Percentiles rank a stretch among this genome's conserved stretches.
These are phyloP conservation scores for Melanotaenia pygmaea DNA, from an alignment of 2,797 vertebrate genomes.

Conservation along the genomic window DNA sequence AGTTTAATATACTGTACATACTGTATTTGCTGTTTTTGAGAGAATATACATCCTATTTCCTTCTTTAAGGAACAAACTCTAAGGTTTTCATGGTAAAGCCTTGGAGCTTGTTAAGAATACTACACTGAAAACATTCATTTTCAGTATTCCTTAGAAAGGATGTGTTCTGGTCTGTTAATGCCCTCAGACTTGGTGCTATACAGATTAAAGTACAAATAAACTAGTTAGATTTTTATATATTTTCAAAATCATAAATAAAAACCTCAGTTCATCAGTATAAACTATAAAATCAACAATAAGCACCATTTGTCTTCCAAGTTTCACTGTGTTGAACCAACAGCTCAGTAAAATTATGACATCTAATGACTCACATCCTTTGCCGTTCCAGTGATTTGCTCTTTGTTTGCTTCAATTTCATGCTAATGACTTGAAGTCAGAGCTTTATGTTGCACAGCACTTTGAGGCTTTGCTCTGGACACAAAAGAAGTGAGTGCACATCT, in stretches of 20 bases:
- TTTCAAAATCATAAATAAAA: too few relatives aligned
- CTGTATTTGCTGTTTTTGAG: neutral
- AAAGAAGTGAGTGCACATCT: neutral
- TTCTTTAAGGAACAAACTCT: neutral
- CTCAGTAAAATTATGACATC: neutral
- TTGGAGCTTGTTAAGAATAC: too few relatives aligned
- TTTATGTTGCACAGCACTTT: neutral
- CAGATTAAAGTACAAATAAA: too few relatives aligned
- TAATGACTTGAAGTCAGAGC: neutral
- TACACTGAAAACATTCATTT: too few relatives aligned
- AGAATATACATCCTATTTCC: neutral
- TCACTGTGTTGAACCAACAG: neutral
- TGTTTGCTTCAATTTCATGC: neutral
- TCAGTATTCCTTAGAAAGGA: too few relatives aligned
- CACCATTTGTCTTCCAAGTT: too few relatives aligned
- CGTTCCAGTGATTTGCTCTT: neutral
- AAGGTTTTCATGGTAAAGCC: neutral
- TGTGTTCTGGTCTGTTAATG: too few relatives aligned
- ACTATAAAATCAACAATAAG: too few relatives aligned
- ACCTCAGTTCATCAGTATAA: too few relatives aligned
- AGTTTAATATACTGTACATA: neutral
- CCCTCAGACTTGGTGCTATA: too few relatives aligned
- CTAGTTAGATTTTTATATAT: too few relatives aligned
- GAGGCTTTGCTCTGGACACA: neutral
- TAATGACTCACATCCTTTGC: neutral